Evolutionary conservation across 2,113 vertebrate genomes (phyloP).

Genomic region (Tapirus terrestris): DNA sequence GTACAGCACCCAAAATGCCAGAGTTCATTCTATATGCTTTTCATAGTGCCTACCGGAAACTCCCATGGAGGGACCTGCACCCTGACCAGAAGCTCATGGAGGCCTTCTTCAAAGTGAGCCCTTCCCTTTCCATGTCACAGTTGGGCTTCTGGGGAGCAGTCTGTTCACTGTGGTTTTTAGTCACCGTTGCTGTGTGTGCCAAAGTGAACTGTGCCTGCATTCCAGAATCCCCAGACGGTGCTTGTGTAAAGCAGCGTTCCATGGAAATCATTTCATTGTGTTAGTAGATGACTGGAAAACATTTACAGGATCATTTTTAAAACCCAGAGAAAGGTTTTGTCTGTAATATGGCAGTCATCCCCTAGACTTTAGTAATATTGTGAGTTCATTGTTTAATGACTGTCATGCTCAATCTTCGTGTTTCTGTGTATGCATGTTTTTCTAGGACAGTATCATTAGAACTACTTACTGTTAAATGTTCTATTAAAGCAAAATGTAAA

Average conservation of each 20-base stretch:
- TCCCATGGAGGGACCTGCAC: constrained; percentile 94
- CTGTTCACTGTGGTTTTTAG: background rate
- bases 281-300: background rate
- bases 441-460: background rate
- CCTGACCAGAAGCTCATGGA: constrained; percentile 96
- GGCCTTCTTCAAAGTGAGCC: constrained; percentile 95
- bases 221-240: background rate
- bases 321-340: background rate
- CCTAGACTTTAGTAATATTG: background rate
- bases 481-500: constrained; percentile 6
- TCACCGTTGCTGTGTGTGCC: background rate
- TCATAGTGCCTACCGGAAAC: constrained; percentile 90
- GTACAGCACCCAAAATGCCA: constrained; percentile 93
- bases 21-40: constrained; percentile 96
- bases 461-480: background rate
- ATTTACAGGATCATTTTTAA: background rate
- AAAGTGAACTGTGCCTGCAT: accelerated
- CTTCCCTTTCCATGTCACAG: accelerated
- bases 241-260: background rate
- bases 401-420: background rate
- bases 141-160: background rate
- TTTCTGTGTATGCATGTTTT: background rate
- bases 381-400: background rate
- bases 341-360: background rate
- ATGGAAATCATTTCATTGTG: background rate